Conservation (phyloP, 2,113 vertebrate genomes). For the Neoarius graeffei region DNA sequence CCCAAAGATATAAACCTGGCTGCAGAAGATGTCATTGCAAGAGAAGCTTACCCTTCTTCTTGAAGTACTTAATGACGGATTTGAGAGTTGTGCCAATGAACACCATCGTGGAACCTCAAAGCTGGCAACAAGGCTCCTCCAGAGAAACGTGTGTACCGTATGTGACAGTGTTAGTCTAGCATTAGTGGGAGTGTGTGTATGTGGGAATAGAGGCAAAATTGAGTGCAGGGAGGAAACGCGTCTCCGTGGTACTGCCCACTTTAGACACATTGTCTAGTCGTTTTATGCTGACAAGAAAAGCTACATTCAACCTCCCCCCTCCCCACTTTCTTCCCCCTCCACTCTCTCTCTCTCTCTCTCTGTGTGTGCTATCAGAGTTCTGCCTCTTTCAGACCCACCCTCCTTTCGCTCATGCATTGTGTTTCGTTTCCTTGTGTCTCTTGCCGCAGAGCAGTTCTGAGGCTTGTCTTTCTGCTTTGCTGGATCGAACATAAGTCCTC, state of each 20-base stretch:
- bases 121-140: conserved; percentile 13
- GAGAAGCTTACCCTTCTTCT: conserved; percentile 57
- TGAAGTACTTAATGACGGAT: conserved; percentile 63
- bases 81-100: conserved; percentile 59
- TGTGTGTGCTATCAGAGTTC: conserved; percentile 24
- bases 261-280: conserved; percentile 37
- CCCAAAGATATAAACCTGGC: conserved; percentile 16
- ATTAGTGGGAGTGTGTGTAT: conserved; percentile 20
- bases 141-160: conserved; percentile 26
- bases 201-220: conserved; percentile 19
- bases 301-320: conserved; percentile 20
- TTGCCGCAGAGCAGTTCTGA: conserved; percentile 24
- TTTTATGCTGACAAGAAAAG: conserved; percentile 51
- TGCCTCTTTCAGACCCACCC: conserved; percentile 27
- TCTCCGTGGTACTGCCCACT: conserved; percentile 35
- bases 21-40: not conserved
- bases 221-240: conserved; percentile 5
- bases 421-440: conserved; percentile 20
- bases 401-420: conserved; percentile 26
- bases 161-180: conserved; percentile 33
- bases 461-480: conserved; percentile 27
- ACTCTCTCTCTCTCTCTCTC: conserved; percentile 20
- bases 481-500: conserved; percentile 26
- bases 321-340: conserved; percentile 11
- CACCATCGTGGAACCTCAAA: conserved; percentile 49